phyloP scores from a whole-genome alignment of 2,888 invertebrate genomes.

The Bembecia ichneumoniformis region DNA sequence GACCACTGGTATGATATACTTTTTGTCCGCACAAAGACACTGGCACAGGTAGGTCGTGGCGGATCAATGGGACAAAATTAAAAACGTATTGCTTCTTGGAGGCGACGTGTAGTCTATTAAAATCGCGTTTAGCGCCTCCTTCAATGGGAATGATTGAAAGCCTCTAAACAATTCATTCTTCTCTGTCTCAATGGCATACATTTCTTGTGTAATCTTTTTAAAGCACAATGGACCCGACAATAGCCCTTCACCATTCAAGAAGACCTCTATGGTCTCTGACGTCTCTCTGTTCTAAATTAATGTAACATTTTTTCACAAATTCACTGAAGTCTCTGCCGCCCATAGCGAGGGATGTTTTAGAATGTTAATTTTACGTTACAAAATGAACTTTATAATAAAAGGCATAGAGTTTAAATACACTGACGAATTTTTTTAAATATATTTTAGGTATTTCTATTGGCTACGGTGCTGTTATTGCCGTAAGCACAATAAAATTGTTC shows the following conservation, averaged over 20 bases:
- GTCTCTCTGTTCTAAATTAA: conserved; percentile 54
- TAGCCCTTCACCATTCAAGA: conserved; percentile 46
- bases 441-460: conserved; percentile 51
- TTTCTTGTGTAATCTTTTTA: conserved; percentile 63
- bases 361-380: no score
- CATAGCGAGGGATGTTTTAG: conserved; percentile 30
- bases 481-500: conserved; percentile 41
- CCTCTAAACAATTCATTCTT: conserved; percentile 62
- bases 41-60: conserved; percentile 36
- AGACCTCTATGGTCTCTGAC: conserved; percentile 38
- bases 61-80: conserved; percentile 46
- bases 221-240: conserved; percentile 54
- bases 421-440: conserved; percentile 14
- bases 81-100: conserved; percentile 50
- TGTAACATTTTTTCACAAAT: conserved; percentile 54
- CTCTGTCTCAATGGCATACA: conserved; percentile 58
- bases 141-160: conserved; percentile 67
- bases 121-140: conserved; percentile 62
- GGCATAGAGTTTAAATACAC: not conserved
- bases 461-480: conserved; percentile 38
- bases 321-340: conserved; percentile 53
- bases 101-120: conserved; percentile 70
- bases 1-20: not conserved
- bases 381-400: not conserved
- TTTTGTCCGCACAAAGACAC: not conserved